Evolutionary conservation across 2,113 vertebrate genomes (phyloP).

Genomic region (Ochotona princeps): DNA sequence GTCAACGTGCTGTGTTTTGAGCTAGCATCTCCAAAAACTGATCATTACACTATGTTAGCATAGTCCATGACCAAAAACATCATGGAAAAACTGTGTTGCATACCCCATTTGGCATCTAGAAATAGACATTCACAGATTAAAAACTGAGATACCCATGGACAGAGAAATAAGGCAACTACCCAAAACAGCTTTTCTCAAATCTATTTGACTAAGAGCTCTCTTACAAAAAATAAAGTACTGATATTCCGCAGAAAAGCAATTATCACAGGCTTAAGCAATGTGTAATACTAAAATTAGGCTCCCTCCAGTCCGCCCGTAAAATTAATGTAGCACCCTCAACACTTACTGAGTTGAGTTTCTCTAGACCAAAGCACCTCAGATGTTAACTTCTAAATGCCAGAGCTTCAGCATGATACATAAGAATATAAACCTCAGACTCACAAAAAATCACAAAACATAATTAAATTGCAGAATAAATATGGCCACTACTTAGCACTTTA

Average conservation of each 20-base stretch:
- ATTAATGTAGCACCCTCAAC: not conserved
- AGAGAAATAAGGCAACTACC: not conserved
- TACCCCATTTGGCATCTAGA: not conserved
- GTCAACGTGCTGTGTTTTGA: not conserved
- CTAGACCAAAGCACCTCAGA: not conserved
- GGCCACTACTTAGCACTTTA: not conserved
- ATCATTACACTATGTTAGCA: not conserved
- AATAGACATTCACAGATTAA: not conserved
- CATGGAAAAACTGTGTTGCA: not conserved
- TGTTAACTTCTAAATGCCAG: conserved; percentile 2
- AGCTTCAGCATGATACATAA: not conserved
- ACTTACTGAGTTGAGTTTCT: not conserved
- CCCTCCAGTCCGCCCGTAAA: not conserved
- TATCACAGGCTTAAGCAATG: not conserved
- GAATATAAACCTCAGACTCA: conserved; percentile 1
- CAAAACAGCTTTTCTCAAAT: conserved; percentile 18
- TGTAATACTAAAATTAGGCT: not conserved
- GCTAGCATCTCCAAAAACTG: not conserved
- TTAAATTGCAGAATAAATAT: conserved; percentile 44
- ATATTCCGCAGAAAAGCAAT: not conserved
- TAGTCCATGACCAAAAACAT: not conserved
- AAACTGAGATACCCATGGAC: not conserved
- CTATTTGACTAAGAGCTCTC: conserved; percentile 23
- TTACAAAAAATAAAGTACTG: not conserved
- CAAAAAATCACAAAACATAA: not conserved